A percentile compares a stretch with the other conserved stretches of the same genome.
These are phyloP conservation scores for Drosophila bifasciata DNA, from an alignment of 1,140 invertebrate genomes.

Conservation along the genomic window DNA sequence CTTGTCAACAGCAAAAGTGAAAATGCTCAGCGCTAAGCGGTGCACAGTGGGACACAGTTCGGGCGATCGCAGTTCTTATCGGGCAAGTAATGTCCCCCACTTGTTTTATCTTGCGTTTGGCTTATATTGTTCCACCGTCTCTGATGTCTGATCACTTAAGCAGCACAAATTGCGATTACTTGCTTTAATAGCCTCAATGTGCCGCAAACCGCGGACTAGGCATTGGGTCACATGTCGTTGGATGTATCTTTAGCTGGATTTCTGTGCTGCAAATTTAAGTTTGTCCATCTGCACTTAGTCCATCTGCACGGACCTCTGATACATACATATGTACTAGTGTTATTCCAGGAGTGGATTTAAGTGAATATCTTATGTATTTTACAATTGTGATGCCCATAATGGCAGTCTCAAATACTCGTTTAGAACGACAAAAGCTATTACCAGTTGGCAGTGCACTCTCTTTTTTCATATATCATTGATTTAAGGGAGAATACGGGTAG, in stretches of 20 bases:
- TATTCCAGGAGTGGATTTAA: too few species aligned
- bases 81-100: background rate
- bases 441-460: background rate
- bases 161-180: constrained; percentile 67
- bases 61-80: background rate
- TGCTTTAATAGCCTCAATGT: constrained; percentile 70
- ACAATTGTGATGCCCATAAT: too few species aligned
- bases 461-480: constrained; percentile 2
- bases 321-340: too few species aligned
- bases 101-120: background rate
- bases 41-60: constrained; percentile 56
- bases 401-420: too few species aligned
- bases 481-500: constrained; percentile 18
- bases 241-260: constrained; percentile 20
- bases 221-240: constrained; percentile 44
- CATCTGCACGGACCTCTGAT: constrained; percentile 16
- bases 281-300: constrained; percentile 10
- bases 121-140: constrained; percentile 46
- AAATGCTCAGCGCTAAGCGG: constrained; percentile 54
- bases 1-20: constrained; percentile 71
- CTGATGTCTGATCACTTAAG: constrained; percentile 63
- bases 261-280: constrained; percentile 26
- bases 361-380: too few species aligned
- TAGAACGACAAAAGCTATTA: too few species aligned
- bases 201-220: constrained; percentile 24